phyloP scores from a whole-genome alignment of 2,888 invertebrate species.

The Oxystoma pomonae region DNA sequence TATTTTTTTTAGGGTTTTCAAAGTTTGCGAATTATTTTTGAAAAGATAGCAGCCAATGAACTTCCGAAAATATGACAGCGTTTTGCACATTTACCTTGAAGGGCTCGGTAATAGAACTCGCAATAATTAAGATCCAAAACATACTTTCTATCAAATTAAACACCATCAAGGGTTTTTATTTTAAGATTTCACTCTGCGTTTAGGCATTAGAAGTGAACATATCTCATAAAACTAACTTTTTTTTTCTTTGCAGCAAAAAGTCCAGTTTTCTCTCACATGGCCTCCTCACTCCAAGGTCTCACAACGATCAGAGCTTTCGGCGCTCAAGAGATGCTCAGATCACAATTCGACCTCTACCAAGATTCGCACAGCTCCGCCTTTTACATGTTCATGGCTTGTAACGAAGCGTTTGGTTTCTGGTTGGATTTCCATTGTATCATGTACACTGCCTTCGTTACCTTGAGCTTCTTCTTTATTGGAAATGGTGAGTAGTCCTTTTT shows the following conservation, averaged over 20 bases:
- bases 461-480: slow-evolving; percentile 37
- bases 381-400: slow-evolving; percentile 60
- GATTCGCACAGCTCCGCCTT: slow-evolving; percentile 71
- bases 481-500: slow-evolving; percentile 26
- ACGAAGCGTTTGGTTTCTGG: slow-evolving; percentile 68
- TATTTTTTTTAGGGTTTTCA: background rate
- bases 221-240: background rate
- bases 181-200: too few relatives aligned
- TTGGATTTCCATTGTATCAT: slow-evolving; percentile 51
- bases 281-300: slow-evolving; percentile 71
- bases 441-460: slow-evolving; percentile 34
- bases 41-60: background rate
- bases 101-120: too few relatives aligned
- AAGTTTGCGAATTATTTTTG: background rate
- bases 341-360: slow-evolving; percentile 62
- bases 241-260: slow-evolving; percentile 58
- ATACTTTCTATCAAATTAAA: too few relatives aligned
- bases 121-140: too few relatives aligned
- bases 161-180: too few relatives aligned
- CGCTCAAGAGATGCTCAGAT: slow-evolving; percentile 58
- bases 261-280: slow-evolving; percentile 74
- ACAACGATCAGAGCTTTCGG: slow-evolving; percentile 71
- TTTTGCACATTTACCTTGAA: too few relatives aligned
- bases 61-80: background rate
- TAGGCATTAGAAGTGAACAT: slow-evolving; percentile 5